These are phyloP conservation scores for Chloropsis hardwickii DNA, from an alignment of 2,113 vertebrate genomes.

Conservation along the genomic window DNA sequence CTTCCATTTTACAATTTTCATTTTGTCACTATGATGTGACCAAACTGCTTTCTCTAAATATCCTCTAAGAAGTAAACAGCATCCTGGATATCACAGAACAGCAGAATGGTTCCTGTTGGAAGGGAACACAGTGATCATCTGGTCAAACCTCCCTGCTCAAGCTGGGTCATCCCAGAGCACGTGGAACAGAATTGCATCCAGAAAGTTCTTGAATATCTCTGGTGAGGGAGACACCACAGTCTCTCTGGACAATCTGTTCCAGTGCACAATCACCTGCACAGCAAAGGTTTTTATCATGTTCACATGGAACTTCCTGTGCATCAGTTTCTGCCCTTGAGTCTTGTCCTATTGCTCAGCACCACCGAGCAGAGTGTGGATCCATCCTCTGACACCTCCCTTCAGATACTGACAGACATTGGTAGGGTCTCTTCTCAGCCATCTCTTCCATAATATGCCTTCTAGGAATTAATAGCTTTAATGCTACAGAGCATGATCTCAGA, in stretches of 20 bases:
- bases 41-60: neutral
- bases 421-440: neutral
- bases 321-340: neutral
- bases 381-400: neutral
- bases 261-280: neutral
- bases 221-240: neutral
- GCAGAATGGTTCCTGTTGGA: neutral
- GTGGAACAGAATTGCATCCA: neutral
- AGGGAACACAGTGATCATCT: neutral
- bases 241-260: neutral
- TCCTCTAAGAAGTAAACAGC: neutral
- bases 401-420: neutral
- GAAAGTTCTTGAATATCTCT: neutral
- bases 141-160: neutral
- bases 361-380: neutral
- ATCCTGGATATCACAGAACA: neutral
- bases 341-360: neutral
- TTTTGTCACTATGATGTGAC: neutral
- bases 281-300: neutral
- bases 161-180: neutral
- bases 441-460: neutral
- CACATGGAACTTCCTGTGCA: neutral
- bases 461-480: neutral
- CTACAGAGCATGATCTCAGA: neutral
- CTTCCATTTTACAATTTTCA: neutral